Base-by-base conservation (phyloP, 2,888 invertebrate genomes). In the Hirtodrosophila duncani region DNA sequence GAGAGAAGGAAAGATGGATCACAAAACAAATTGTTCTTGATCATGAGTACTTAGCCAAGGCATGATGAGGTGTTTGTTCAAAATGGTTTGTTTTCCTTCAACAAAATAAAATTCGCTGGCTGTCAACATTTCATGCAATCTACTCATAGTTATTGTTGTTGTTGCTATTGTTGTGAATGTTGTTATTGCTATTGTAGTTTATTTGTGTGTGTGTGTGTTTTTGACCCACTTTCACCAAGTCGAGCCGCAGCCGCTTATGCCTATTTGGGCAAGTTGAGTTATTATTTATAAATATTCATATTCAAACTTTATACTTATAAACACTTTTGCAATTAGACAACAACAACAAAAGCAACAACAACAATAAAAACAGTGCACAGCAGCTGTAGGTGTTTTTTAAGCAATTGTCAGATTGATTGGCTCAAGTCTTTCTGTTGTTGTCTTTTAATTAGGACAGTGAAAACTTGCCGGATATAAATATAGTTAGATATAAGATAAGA, bases 181-280 rank as follows among this genome's bases (percentile, higher is more conserved):
- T 20, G 11, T 21, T 36, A 21, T 36, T 21, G 16, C 4, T 23
- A 7, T 38, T 41, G 27, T 29, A 16, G 20, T 17, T 41, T 59
- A 66, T 59, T 71, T 61, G n/a, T 7, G 59, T 27, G n/a, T 61
- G 38, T 55, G 30, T 55, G 44, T 41, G 66, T 59, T 30, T 57
- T 66, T 70, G 81, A 81, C 81, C 81, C 79, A 74, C 72, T 74
- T 74, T 74, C 72, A 66, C 72, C 53, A 8, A 6, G 9, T 37
- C 20, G 17, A 43, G 26, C 43, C 27, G 17, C 24, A 46, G 39
- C 80, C 42, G 72, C 81, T 72, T 72, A 74, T 72, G 49, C 81
- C 71, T 68, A 77, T 64, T 71, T 68, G 53, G 81, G 78, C 48
- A 38, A 17, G 13, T 9, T 1, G 42, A 39, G 55, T 50, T 46